Evolutionary conservation across 1,140 invertebrate genomes (phyloP), one percentile per base, ranked within the genome.

Genomic region (Drosophila pruinosa): DNA sequence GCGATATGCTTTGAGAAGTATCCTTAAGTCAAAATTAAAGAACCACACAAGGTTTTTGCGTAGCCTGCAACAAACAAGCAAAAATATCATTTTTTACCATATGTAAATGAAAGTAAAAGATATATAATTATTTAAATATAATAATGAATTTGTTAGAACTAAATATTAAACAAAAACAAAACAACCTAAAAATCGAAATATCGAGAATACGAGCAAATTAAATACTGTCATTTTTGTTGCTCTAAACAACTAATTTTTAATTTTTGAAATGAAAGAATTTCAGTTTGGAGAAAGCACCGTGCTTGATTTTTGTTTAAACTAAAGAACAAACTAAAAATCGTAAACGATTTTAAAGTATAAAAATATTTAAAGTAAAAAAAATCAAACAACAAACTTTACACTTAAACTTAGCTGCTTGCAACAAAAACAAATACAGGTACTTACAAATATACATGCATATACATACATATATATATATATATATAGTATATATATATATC

Each of bases 381-480:
- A 77, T 67, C 64, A 80, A 83, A 83, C 39, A 72, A 72, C 47
- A 79, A 75, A 85, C 72, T 85, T 85, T 85, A 86, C 81, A 86
- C 77, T 83, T 86, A 86, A 86, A 72, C 77, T 86, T 86, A 86
- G 81, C 81, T 86, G 81, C 81, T 86, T 86, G 77, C 77, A 86
- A 86, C 81, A 77, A 85, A 83, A 85, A 85, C 76, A 86, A 85
- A 79, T 85, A 85, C 81, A 85, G 81, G 80, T 85, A 85, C 80
- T 85, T 85, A 86, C 80, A 85, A 75, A 85, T 83, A 83, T 79
- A 78, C 65, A 82, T 70, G 47, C 47, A 78, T 75, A 78, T 69
- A 83, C 72, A 83, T 61, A 68, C 63, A 71, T 50, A 74, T 64
- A 72, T 50, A 43, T 57, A 74, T 68, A 75, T 54, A 58, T 34